Evolutionary conservation across 1,140 invertebrate genomes (phyloP).

Genomic region (Chrysomallon squamiferum): DNA sequence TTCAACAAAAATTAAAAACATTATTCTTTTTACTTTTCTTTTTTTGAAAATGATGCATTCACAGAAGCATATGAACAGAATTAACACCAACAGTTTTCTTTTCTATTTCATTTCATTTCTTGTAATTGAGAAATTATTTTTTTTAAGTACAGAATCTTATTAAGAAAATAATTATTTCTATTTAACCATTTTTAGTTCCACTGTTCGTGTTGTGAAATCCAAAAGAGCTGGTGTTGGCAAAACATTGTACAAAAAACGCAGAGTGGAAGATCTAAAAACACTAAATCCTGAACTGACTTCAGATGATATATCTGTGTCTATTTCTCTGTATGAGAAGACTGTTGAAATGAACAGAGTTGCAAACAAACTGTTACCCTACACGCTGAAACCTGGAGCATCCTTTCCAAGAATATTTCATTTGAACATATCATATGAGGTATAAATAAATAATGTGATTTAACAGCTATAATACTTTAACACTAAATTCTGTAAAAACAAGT

Average conservation of each 20-base stretch:
- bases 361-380: slow-evolving; percentile 27
- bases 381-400: slow-evolving; percentile 13
- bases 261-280: slow-evolving; percentile 22
- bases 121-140: too few species aligned
- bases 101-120: too few species aligned
- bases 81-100: too few species aligned
- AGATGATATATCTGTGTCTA: slow-evolving; percentile 14
- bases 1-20: too few species aligned
- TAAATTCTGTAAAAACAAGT: too few species aligned
- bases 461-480: too few species aligned
- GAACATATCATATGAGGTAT: slow-evolving; percentile 54
- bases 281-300: neutral
- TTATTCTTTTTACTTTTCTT: too few species aligned
- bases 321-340: slow-evolving; percentile 40
- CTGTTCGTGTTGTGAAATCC: slow-evolving; percentile 29
- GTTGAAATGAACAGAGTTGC: slow-evolving; percentile 27
- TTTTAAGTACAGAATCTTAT: too few species aligned
- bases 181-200: neutral
- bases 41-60: too few species aligned
- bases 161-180: too few species aligned
- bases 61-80: too few species aligned
- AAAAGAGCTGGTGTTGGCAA: slow-evolving; percentile 54
- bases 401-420: slow-evolving; percentile 48
- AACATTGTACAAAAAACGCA: slow-evolving; percentile 41
- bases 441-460: too few species aligned